A percentile compares a stretch with the other conserved stretches of the same genome.
Conservation (phyloP, 2,797 vertebrate genomes). For the Aselliscus stoliczkanus region DNA sequence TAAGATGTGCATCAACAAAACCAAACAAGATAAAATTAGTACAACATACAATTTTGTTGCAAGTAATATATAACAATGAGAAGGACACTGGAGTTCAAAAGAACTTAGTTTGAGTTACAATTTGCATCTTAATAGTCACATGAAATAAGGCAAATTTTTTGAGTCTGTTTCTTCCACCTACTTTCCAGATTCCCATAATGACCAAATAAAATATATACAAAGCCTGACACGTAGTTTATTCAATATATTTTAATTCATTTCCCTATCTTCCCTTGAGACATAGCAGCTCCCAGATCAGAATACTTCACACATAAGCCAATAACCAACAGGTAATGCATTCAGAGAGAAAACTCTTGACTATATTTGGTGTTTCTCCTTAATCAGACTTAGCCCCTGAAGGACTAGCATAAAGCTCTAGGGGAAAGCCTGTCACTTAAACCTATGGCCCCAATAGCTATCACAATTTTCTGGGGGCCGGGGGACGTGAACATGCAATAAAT, state of each 20-base stretch:
- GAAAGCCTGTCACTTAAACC: neutral
- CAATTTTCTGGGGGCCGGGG: neutral
- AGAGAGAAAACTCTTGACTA: neutral
- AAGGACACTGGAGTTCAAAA: neutral
- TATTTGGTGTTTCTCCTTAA: neutral
- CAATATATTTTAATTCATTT: neutral
- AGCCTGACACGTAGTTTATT: neutral
- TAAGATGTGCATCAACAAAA: neutral
- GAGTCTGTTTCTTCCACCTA: neutral
- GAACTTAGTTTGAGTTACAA: neutral
- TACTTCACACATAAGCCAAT: neutral
- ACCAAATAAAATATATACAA: neutral
- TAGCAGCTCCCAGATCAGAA: neutral
- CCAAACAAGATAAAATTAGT: neutral
- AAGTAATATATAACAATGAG: conserved; percentile 3
- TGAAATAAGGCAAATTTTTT: neutral
- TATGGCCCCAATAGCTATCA: neutral
- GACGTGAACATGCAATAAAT: neutral
- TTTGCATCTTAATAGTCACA: neutral
- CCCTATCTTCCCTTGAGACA: neutral
- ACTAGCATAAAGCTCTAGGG: neutral
- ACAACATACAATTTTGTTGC: conserved; percentile 5
- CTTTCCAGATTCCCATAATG: neutral
- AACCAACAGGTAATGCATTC: neutral
- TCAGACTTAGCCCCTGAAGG: neutral